These are phyloP conservation scores for Channa maculata DNA, from an alignment of 2,113 vertebrate genomes.

Conservation along the genomic window DNA sequence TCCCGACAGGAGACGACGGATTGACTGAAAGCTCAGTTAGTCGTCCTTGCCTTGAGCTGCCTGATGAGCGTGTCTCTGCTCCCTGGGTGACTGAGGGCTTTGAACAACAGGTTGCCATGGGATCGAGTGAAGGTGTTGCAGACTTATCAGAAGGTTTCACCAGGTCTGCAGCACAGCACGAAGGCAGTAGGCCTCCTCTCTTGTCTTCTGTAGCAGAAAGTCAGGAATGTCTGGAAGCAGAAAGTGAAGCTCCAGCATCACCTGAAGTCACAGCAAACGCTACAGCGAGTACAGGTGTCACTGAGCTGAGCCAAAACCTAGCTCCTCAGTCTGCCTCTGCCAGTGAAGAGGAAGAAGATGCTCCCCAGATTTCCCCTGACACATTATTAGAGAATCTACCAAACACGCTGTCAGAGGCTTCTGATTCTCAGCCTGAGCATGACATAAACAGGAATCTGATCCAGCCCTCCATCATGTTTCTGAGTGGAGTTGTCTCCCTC, in stretches of 20 bases:
- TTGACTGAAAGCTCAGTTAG: slow-evolving; percentile 21
- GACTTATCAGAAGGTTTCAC: slow-evolving; percentile 39
- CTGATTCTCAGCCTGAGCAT: slow-evolving; percentile 28
- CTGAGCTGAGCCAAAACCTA: slow-evolving; percentile 15
- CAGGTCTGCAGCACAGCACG: slow-evolving; percentile 14
- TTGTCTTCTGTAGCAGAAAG: slow-evolving; percentile 28
- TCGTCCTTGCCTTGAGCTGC: slow-evolving; percentile 16
- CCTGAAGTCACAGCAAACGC: slow-evolving; percentile 29
- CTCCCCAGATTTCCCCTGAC: slow-evolving; percentile 36
- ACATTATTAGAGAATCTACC: slow-evolving; percentile 38
- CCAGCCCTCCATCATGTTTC: slow-evolving; percentile 54
- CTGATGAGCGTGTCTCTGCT: slow-evolving; percentile 21
- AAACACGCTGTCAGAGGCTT: slow-evolving; percentile 13
- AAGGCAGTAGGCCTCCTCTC: neutral
- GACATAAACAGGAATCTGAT: slow-evolving; percentile 52
- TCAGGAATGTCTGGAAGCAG: slow-evolving; percentile 25
- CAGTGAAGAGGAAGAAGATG: slow-evolving; percentile 33
- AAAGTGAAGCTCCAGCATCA: slow-evolving; percentile 28
- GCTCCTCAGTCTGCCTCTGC: slow-evolving; percentile 10
- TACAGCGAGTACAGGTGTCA: slow-evolving; percentile 26
- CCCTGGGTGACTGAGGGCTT: slow-evolving; percentile 14
- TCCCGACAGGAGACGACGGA: slow-evolving; percentile 35
- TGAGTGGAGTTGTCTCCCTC: slow-evolving; percentile 70
- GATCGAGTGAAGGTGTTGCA: slow-evolving; percentile 26
- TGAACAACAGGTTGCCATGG: slow-evolving; percentile 19